phyloP scores from a whole-genome alignment of 2,888 invertebrate genomes.

The Nomada fabriciana region DNA sequence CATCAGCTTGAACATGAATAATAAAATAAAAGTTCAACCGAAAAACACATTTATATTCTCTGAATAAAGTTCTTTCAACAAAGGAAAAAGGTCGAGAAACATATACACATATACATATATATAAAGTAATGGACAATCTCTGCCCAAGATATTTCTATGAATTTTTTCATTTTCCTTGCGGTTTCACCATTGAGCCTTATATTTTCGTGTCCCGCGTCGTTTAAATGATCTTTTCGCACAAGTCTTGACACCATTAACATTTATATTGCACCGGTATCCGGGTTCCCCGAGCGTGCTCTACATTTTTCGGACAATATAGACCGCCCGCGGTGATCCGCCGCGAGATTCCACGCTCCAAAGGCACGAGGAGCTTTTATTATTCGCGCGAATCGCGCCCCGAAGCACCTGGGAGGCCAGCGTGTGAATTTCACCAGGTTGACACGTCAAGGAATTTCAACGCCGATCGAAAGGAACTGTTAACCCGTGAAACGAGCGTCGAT shows the following conservation, averaged over 20 bases:
- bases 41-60: not conserved
- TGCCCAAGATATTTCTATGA: not conserved
- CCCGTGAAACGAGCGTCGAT: constrained; percentile 34
- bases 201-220: constrained; percentile 41
- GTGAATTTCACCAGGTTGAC: constrained; percentile 62
- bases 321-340: constrained; percentile 64
- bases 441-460: not conserved
- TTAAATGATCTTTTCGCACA: constrained; percentile 52
- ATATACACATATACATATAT: not conserved
- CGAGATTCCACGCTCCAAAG: constrained; percentile 50
- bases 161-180: constrained; percentile 62
- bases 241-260: constrained; percentile 75
- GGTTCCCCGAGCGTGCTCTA: constrained; percentile 61
- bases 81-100: not conserved
- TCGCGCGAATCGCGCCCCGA: constrained; percentile 63
- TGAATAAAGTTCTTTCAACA: not conserved
- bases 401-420: constrained; percentile 60
- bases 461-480: constrained; percentile 22
- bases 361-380: constrained; percentile 66
- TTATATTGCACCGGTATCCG: constrained; percentile 75
- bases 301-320: constrained; percentile 72
- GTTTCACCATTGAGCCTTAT: constrained; percentile 36
- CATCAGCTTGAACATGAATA: constrained; percentile 2
- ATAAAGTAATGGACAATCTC: not conserved
- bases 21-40: not conserved